Percentiles rank a stretch among this genome's conserved stretches.
phyloP scores from a whole-genome alignment of 2,113 vertebrate species.

The Actenoides lindsayi region DNA sequence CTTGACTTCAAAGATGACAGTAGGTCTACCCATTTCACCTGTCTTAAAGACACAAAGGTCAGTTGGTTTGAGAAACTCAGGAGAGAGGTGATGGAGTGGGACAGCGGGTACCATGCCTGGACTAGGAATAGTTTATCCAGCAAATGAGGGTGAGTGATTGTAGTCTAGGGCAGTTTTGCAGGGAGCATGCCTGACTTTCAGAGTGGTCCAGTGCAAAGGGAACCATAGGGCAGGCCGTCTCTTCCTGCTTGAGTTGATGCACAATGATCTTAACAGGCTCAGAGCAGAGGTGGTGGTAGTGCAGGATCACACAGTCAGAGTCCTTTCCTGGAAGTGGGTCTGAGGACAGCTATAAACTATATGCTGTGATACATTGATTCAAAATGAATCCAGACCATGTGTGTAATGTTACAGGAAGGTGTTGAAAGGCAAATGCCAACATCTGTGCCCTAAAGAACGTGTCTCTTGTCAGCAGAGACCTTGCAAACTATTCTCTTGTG shows the following conservation, averaged over 20 bases:
- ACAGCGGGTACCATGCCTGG: neutral
- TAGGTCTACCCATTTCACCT: neutral
- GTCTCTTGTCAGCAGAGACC: neutral
- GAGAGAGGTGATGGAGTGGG: neutral
- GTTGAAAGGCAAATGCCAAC: constrained; percentile 68
- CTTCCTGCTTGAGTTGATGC: neutral
- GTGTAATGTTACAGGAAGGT: constrained; percentile 58
- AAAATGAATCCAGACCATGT: constrained; percentile 64
- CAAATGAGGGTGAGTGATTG: neutral
- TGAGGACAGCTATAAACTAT: constrained; percentile 55
- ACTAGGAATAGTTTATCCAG: neutral
- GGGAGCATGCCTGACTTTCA: neutral
- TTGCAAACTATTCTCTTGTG: neutral
- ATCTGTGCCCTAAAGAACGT: constrained; percentile 60
- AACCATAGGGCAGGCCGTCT: fast-evolving
- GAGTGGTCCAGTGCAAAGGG: neutral
- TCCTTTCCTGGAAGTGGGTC: constrained; percentile 65
- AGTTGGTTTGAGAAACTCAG: neutral
- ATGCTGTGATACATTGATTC: constrained; percentile 27
- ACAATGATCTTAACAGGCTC: neutral
- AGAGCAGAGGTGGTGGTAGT: neutral
- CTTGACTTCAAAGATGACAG: neutral
- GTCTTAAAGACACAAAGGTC: neutral
- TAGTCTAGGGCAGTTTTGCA: neutral
- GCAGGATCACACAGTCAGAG: neutral